A percentile compares a stretch with the other conserved stretches of the same genome.
Conservation (phyloP, 2,113 vertebrate genomes). For the Oxyruncus cristatus region DNA sequence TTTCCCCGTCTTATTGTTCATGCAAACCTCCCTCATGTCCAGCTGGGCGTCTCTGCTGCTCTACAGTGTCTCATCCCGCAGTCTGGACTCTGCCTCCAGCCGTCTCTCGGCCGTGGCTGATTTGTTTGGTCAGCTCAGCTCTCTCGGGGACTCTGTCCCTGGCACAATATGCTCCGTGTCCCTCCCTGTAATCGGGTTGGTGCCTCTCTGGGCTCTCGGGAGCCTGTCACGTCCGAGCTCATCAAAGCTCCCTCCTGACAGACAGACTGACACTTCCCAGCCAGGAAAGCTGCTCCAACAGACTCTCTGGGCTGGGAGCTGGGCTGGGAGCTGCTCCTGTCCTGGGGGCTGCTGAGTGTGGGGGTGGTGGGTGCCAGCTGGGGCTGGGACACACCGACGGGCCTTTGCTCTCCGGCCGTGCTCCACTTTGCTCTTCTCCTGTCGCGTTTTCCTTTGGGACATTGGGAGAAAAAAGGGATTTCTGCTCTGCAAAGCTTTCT, state of each 20-base stretch:
- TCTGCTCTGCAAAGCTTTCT: neutral
- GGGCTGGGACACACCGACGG: rapidly evolving
- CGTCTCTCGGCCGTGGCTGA: no score
- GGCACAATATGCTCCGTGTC: no score
- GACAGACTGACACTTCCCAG: neutral
- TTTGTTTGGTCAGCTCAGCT: no score
- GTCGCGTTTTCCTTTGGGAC: rapidly evolving
- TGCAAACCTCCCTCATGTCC: no score
- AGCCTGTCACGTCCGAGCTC: neutral
- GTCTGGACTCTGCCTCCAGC: no score
- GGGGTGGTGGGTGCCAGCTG: neutral
- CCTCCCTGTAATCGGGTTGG: no score
- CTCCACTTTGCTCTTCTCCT: neutral
- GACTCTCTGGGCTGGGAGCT: neutral
- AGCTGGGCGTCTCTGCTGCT: no score
- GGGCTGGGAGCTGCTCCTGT: neutral
- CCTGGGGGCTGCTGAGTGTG: neutral
- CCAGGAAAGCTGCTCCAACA: neutral
- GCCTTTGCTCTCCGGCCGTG: neutral
- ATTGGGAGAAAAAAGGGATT: neutral
- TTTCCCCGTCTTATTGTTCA: neutral
- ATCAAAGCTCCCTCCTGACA: neutral
- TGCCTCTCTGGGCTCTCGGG: no score
- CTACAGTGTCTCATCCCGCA: no score
- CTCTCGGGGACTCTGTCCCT: no score